A percentile compares a stretch with the other conserved stretches of the same genome.
phyloP scores from a whole-genome alignment of 2,797 vertebrate genomes.

The Esox lucius region DNA sequence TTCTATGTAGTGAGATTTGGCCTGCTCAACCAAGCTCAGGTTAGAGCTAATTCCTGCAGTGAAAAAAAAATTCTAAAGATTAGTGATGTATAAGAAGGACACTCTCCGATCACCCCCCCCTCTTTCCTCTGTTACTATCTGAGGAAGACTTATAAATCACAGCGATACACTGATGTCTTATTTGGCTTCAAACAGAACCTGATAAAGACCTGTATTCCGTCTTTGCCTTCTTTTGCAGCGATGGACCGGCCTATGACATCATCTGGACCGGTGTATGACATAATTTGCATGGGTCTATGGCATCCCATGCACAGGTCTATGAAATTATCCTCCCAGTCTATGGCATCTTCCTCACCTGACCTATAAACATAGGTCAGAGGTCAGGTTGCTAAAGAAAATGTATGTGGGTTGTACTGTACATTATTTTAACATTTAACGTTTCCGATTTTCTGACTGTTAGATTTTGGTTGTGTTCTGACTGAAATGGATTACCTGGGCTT shows the following conservation, averaged over 20 bases:
- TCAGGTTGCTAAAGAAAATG: no score
- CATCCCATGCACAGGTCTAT: no score
- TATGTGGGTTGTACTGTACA: no score
- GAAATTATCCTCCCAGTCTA: no score
- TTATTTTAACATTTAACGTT: no score
- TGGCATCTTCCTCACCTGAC: no score
- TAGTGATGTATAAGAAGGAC: not conserved
- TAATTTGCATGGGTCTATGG: no score
- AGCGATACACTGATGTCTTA: slow-evolving; percentile 16
- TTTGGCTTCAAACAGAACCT: slow-evolving; percentile 21
- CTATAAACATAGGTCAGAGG: no score
- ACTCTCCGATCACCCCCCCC: not conserved
- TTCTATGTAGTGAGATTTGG: not conserved
- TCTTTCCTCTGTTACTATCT: not conserved
- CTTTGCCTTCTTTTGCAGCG: not conserved
- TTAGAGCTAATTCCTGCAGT: not conserved
- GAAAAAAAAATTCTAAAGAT: not conserved
- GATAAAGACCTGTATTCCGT: slow-evolving; percentile 13
- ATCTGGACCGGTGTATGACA: not conserved
- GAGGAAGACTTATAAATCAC: slow-evolving; percentile 30
- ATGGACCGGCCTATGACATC: not conserved
- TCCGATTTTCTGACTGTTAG: no score
- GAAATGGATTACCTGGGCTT: no score
- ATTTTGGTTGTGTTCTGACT: no score
- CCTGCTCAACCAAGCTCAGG: not conserved